Percentiles rank a stretch among this genome's conserved stretches.
These are phyloP conservation scores for Hypsopygia costalis DNA, from an alignment of 2,888 invertebrate genomes.

Conservation along the genomic window DNA sequence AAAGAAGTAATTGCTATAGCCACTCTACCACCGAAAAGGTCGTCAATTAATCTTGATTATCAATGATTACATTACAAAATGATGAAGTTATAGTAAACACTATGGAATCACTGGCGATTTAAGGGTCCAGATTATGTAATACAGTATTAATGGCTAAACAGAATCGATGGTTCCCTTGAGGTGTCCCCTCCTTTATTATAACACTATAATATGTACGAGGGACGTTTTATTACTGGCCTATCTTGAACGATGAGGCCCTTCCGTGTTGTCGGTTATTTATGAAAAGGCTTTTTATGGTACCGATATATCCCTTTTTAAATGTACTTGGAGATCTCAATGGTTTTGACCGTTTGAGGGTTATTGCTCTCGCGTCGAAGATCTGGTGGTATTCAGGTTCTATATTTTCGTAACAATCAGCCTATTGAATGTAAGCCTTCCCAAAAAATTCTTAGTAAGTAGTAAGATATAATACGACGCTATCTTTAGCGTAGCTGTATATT, in stretches of 20 bases:
- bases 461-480: too few relatives aligned
- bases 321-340: constrained; percentile 23
- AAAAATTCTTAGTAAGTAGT: too few relatives aligned
- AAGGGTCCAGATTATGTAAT: constrained; percentile 38
- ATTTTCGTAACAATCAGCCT: too few relatives aligned
- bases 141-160: constrained; percentile 64
- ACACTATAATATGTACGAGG: constrained; percentile 66
- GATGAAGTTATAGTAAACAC: constrained; percentile 16
- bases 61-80: constrained; percentile 14
- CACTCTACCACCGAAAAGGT: too few relatives aligned
- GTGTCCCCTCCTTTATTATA: constrained; percentile 55
- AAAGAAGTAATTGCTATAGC: too few relatives aligned
- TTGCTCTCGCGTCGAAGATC: not conserved
- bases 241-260: constrained; percentile 53
- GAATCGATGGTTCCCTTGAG: constrained; percentile 68
- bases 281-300: constrained; percentile 46
- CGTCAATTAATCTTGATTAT: constrained; percentile 1
- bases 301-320: constrained; percentile 46
- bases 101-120: constrained; percentile 20
- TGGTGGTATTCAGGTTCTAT: too few relatives aligned
- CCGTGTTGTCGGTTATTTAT: constrained; percentile 54
- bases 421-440: too few relatives aligned
- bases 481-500: too few relatives aligned
- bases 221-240: constrained; percentile 65
- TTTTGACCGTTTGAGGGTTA: constrained; percentile 1